phyloP scores from a whole-genome alignment of 2,797 vertebrate genomes.

The Clarias platycephalus region DNA sequence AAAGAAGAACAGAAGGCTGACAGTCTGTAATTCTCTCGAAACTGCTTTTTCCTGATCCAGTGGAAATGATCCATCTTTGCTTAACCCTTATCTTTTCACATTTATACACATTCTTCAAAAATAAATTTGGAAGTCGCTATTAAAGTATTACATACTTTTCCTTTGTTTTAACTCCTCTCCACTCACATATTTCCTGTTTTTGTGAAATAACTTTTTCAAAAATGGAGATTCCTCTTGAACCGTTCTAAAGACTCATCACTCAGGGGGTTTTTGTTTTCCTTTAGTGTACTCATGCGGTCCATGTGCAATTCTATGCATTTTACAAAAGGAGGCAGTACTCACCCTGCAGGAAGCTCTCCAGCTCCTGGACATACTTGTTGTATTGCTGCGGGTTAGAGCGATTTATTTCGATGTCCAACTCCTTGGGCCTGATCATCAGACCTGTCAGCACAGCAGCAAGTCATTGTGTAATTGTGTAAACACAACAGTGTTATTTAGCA shows the following conservation, averaged over 20 bases:
- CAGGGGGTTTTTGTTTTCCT: neutral
- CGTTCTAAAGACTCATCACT: neutral
- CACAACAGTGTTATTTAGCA: neutral
- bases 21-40: neutral
- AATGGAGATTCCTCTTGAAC: neutral
- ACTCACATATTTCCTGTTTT: neutral
- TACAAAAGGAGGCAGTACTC: constrained; percentile 64
- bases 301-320: neutral
- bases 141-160: neutral
- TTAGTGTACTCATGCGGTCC: neutral
- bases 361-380: constrained; percentile 69
- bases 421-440: constrained; percentile 86
- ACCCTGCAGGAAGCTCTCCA: constrained; percentile 82
- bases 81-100: neutral
- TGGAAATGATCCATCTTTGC: neutral
- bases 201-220: neutral
- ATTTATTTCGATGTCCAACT: constrained; percentile 81
- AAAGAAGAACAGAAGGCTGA: neutral
- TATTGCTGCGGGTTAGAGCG: constrained; percentile 71
- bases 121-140: neutral
- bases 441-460: constrained; percentile 70
- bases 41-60: neutral
- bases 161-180: neutral
- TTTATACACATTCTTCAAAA: neutral
- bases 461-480: neutral